phyloP scores from a whole-genome alignment of 2,113 vertebrate genomes.

The Cololabis saira region DNA sequence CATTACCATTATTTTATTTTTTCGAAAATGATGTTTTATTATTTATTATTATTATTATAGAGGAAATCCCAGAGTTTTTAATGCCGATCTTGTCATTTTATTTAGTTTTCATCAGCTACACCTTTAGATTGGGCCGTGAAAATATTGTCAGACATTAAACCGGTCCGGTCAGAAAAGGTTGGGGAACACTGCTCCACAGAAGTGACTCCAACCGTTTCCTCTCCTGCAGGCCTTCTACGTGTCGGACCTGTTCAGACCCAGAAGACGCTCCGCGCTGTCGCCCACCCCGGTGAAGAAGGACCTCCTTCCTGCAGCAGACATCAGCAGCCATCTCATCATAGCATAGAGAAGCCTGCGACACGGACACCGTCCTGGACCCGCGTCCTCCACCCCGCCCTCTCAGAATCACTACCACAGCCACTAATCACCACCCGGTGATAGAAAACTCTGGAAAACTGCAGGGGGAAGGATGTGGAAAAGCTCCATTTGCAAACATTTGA shows the following conservation, averaged over 20 bases:
- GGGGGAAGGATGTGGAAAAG: slow-evolving; percentile 35
- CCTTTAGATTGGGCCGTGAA: no score
- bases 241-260: slow-evolving; percentile 76
- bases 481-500: slow-evolving; percentile 28
- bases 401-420: slow-evolving; percentile 45
- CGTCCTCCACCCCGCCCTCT: no score
- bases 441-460: slow-evolving; percentile 26
- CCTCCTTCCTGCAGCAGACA: slow-evolving; percentile 66
- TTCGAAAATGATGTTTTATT: no score
- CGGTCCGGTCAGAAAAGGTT: no score
- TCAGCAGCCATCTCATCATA: slow-evolving; percentile 76
- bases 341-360: slow-evolving; percentile 50
- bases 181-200: no score
- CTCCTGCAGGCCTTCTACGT: slow-evolving; percentile 74
- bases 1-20: no score
- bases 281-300: slow-evolving; percentile 72
- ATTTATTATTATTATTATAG: no score
- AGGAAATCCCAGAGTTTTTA: no score
- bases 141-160: no score
- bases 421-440: slow-evolving; percentile 38
- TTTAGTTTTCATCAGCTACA: no score
- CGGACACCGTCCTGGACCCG: no score
- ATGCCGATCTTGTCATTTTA: no score
- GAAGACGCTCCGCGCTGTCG: slow-evolving; percentile 49
- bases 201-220: background rate